A percentile compares a stretch with the other conserved stretches of the same genome.
Evolutionary conservation across 2,113 vertebrate species (phyloP).

Genomic region (Hyaena hyaena): DNA sequence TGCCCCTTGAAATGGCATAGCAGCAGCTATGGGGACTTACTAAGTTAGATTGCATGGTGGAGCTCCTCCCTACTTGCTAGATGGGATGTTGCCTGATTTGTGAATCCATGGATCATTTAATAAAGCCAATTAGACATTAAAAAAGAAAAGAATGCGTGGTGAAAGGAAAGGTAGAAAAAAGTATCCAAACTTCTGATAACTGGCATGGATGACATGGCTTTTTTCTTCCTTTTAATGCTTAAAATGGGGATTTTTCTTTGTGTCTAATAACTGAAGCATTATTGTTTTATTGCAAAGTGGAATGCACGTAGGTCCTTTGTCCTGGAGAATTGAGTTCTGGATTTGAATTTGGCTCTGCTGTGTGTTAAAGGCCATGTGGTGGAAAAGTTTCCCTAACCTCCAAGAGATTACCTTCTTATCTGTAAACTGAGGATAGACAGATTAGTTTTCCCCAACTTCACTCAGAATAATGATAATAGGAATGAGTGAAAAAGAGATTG

Average conservation of each 20-base stretch:
- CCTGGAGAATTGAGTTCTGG: background rate
- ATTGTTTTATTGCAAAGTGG: background rate
- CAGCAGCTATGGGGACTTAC: background rate
- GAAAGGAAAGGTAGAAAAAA: background rate
- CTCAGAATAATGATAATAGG: conserved; percentile 14
- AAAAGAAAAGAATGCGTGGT: background rate
- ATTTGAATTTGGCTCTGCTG: conserved; percentile 10
- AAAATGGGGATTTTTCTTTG: background rate
- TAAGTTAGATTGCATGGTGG: background rate
- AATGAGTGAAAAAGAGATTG: conserved; percentile 34
- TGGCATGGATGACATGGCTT: background rate
- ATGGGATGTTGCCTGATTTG: background rate
- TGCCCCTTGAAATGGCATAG: background rate
- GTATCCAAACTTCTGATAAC: background rate
- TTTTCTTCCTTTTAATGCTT: background rate
- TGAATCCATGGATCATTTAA: background rate
- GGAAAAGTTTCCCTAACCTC: background rate
- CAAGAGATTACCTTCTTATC: background rate
- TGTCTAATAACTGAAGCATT: background rate
- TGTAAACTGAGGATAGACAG: background rate
- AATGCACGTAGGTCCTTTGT: background rate
- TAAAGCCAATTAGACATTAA: background rate
- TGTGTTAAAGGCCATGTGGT: background rate
- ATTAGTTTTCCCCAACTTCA: background rate
- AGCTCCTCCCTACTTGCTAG: background rate